Conservation (phyloP, 2,888 invertebrate genomes). For the Thysanoteuthis rhombus region DNA sequence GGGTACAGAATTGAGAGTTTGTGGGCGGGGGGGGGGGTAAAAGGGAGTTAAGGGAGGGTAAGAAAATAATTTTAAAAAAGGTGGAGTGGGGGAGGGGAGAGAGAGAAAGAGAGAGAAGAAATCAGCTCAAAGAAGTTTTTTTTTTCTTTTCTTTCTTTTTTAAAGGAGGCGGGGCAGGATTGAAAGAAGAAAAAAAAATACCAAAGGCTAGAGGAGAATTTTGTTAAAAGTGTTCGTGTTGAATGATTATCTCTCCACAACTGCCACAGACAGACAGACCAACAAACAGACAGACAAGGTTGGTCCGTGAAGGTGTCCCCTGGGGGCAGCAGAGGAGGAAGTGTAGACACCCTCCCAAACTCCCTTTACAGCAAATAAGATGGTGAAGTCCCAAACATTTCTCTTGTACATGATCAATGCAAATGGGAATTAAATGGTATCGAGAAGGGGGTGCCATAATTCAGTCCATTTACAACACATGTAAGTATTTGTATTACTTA, state of each 20-base stretch:
- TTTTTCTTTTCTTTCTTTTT: too few species aligned
- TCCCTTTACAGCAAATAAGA: not conserved
- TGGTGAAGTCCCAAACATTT: not conserved
- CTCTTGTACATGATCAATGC: not conserved
- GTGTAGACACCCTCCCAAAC: not conserved
- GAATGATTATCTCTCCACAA: not conserved
- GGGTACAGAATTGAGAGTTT: too few species aligned
- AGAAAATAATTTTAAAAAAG: not conserved
- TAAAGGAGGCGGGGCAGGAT: too few species aligned
- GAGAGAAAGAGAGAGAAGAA: too few species aligned
- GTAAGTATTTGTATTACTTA: not conserved
- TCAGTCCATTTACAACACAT: not conserved
- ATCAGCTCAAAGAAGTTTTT: too few species aligned
- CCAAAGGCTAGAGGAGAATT: not conserved
- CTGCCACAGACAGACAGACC: not conserved
- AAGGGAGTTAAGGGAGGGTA: not conserved
- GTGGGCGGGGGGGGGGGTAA: not conserved
- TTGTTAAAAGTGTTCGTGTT: not conserved
- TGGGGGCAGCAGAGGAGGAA: not conserved
- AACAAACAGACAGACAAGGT: not conserved
- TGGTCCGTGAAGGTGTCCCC: not conserved
- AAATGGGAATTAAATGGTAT: not conserved
- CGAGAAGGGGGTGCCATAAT: not conserved
- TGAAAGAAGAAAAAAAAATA: too few species aligned
- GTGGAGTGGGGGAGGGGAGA: too few species aligned